Conservation (phyloP, 2,113 vertebrate species). For the Platysteira castanea region DNA sequence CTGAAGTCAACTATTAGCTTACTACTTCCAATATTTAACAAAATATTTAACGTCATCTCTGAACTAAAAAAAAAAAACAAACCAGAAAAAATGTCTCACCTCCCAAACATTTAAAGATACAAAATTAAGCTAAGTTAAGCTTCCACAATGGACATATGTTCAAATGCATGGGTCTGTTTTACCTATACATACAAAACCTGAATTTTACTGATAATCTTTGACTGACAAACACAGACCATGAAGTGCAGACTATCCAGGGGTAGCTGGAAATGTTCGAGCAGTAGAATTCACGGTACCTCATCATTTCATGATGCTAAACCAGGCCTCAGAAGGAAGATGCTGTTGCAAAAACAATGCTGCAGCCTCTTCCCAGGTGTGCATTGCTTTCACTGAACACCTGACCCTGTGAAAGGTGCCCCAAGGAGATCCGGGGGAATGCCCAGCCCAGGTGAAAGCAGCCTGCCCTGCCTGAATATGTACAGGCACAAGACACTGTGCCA, state of each 20-base stretch:
- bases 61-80: background rate
- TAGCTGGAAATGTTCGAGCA: background rate
- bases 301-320: background rate
- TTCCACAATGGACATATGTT: background rate
- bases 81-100: accelerated
- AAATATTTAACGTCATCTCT: background rate
- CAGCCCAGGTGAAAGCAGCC: background rate
- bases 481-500: no score
- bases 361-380: background rate
- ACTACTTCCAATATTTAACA: background rate
- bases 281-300: background rate
- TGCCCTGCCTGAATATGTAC: background rate
- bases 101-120: background rate
- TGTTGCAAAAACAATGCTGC: background rate
- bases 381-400: accelerated
- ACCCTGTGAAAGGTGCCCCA: background rate
- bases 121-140: background rate
- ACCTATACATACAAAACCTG: background rate
- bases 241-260: background rate
- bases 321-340: background rate
- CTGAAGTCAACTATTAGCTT: background rate
- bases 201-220: background rate
- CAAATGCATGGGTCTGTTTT: background rate
- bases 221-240: background rate
- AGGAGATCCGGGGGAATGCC: background rate